Percentiles rank a stretch among this genome's conserved stretches.
Conservation (phyloP, 2,888 invertebrate genomes). For the Tribolium freemani region DNA sequence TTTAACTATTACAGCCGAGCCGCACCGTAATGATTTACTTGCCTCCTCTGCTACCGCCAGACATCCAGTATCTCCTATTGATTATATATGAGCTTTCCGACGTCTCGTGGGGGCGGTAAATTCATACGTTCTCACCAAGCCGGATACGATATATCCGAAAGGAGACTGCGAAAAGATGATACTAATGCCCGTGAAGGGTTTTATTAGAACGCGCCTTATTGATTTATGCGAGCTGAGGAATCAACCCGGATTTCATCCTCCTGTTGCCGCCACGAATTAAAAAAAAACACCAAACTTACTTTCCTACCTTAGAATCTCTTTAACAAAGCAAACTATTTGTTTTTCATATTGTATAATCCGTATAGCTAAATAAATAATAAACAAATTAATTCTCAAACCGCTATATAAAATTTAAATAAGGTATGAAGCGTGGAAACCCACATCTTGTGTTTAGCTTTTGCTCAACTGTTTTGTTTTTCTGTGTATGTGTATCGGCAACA, state of each 20-base stretch:
- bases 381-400: too few species aligned
- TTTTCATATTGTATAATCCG: too few species aligned
- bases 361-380: too few species aligned
- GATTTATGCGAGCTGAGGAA: slow-evolving; percentile 38
- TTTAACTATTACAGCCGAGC: slow-evolving; percentile 62
- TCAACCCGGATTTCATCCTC: slow-evolving; percentile 6
- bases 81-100: slow-evolving; percentile 60
- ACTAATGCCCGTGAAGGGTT: slow-evolving; percentile 58
- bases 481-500: too few species aligned
- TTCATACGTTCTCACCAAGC: slow-evolving; percentile 56
- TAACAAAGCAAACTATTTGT: too few species aligned
- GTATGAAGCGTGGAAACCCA: too few species aligned
- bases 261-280: neutral
- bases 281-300: neutral
- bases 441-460: too few species aligned
- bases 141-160: slow-evolving; percentile 52
- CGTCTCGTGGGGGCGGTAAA: slow-evolving; percentile 60
- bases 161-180: slow-evolving; percentile 61
- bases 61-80: slow-evolving; percentile 63
- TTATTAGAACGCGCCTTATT: slow-evolving; percentile 51
- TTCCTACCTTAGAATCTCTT: too few species aligned
- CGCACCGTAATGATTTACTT: slow-evolving; percentile 63
- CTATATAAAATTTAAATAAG: too few species aligned
- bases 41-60: slow-evolving; percentile 60
- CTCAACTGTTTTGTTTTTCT: too few species aligned